These are phyloP conservation scores for Poecilia gillii DNA, from an alignment of 2,797 vertebrate genomes.

Conservation along the genomic window DNA sequence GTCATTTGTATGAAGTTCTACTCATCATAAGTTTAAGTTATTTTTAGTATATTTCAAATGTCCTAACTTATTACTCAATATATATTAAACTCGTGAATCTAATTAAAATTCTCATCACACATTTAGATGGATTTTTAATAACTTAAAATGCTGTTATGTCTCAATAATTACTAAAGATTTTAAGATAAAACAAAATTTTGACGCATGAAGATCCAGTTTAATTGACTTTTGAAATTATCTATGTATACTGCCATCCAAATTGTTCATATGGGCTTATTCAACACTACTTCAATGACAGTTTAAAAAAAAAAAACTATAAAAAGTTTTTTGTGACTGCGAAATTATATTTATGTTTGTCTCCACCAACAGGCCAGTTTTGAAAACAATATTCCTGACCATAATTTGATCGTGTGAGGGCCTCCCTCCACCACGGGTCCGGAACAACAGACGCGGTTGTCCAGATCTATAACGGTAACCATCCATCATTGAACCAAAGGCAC, in stretches of 20 bases:
- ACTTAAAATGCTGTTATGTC: too few relatives aligned
- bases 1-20: not conserved
- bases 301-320: too few relatives aligned
- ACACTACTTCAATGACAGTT: too few relatives aligned
- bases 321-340: too few relatives aligned
- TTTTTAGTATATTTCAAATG: too few relatives aligned
- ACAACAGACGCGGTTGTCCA: not conserved
- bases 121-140: too few relatives aligned
- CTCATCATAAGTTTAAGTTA: not conserved
- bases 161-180: not conserved
- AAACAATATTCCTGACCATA: not conserved
- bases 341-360: too few relatives aligned
- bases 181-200: too few relatives aligned
- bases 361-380: too few relatives aligned
- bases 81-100: too few relatives aligned
- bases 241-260: not conserved
- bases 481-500: conserved; percentile 13
- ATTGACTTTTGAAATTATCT: not conserved
- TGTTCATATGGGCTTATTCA: not conserved
- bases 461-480: conserved; percentile 24
- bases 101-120: too few relatives aligned
- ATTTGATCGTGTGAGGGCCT: not conserved
- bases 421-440: not conserved
- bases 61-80: too few relatives aligned
- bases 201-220: not conserved